Base-by-base conservation (phyloP, 1,140 invertebrate genomes). In the Micrasema minimum region DNA sequence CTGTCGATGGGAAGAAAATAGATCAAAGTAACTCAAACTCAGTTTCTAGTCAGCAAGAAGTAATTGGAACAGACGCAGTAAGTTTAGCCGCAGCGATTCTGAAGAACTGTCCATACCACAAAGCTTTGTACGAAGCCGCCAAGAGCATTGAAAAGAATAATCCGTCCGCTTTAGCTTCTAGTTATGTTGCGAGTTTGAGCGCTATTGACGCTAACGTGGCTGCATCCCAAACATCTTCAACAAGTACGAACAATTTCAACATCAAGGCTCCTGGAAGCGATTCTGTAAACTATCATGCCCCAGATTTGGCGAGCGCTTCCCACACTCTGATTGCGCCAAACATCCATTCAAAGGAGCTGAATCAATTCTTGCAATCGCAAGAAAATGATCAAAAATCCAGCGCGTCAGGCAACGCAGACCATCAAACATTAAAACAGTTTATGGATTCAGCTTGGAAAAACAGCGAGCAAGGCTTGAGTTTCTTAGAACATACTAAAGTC, bases 81-180 rank as follows among this genome's bases (percentile, higher is more conserved):
- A 83, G 83, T 43, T 72, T 84, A 18, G 83, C 82, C 1, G 83
- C 83, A 0, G 82, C 82, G 0, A 84, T 85, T 45, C 72, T 85
- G n/a, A 84, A 84, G 68, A 83, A 85, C 69, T 85, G 83, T 66
- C 83, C 83, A 0, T 85, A 85, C 51, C 83, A 85, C 53, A 83
- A 85, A 72, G 83, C 83, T 26, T 81, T 85, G 35, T 74, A 84
- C 11, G 82, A 80, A 77, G 83, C 83, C 1, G 83, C 83, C 0
- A 77, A 78, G 41, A 76, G 38, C 0, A 82, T 83, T 0, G 80
- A 82, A 22, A 82, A 80, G 66, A 71, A 71, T 16, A 71, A 71
- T 23, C 80, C 82, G 11, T 74, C 79, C 12, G 81, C 83, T 10
- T 75, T 85, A 35, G 83, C 81, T 1, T 79, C 81, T 0, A 82